Conservation (phyloP, 2,113 vertebrate genomes). For the Microcebus griseorufus region DNA sequence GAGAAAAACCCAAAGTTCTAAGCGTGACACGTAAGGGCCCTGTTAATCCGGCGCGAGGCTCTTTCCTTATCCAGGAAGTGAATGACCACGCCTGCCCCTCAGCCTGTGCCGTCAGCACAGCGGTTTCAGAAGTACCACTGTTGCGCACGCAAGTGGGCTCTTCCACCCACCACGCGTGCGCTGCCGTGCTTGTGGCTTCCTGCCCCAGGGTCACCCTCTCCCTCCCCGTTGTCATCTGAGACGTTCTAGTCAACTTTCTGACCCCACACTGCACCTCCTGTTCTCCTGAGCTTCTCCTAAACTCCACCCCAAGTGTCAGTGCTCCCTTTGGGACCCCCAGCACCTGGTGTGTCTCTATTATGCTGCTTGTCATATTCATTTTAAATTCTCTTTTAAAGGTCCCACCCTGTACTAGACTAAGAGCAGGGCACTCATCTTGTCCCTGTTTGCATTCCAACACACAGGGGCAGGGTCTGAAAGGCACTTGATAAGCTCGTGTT, state of each 20-base stretch:
- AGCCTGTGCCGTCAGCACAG: not conserved
- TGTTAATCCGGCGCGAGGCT: not conserved
- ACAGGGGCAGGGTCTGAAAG: not conserved
- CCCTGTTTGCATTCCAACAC: not conserved
- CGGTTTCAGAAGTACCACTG: not conserved
- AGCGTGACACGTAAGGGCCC: not conserved
- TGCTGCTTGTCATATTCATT: not conserved
- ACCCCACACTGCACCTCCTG: not conserved
- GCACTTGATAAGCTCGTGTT: not conserved
- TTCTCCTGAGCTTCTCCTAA: not conserved
- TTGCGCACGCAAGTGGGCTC: not conserved
- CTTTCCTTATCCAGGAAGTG: not conserved
- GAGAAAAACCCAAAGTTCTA: not conserved
- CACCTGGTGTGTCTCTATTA: not conserved
- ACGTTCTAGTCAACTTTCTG: not conserved
- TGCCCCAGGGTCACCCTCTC: not conserved
- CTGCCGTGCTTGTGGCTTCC: not conserved
- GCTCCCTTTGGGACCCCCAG: not conserved
- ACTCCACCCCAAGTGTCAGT: not conserved
- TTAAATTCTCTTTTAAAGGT: not conserved
- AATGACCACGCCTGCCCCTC: not conserved
- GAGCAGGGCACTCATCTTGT: not conserved
- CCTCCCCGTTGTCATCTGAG: not conserved
- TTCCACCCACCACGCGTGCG: too few species aligned
- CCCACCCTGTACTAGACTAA: not conserved